Evolutionary conservation across 2,888 invertebrate genomes (phyloP).

Genomic region (Uloborus plumipes): DNA sequence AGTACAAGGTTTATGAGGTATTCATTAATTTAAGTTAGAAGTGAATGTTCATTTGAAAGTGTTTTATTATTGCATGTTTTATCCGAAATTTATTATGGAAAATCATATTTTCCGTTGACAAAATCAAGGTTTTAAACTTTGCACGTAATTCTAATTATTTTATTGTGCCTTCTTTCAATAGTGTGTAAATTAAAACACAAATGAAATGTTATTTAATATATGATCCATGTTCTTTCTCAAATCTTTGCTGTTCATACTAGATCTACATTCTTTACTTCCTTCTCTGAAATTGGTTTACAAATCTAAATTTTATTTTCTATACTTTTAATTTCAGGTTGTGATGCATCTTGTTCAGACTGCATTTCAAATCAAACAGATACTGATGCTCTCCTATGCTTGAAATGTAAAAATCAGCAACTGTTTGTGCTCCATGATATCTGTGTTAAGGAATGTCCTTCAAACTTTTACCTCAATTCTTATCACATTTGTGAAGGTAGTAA

Average conservation of each 20-base stretch:
- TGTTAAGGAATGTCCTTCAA: conserved; percentile 23
- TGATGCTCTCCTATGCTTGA: conserved; percentile 23
- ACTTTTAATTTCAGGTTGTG: conserved; percentile 32
- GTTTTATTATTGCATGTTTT: no score
- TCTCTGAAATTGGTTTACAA: no score
- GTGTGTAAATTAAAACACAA: neutral
- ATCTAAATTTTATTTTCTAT: neutral
- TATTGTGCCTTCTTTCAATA: no score
- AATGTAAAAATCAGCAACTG: conserved; percentile 39
- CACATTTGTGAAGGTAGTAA: conserved; percentile 33
- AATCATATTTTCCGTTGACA: no score
- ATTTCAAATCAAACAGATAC: conserved; percentile 15
- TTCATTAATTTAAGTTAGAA: no score
- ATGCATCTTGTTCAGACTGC: conserved; percentile 43
- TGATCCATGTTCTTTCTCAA: neutral
- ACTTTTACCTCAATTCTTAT: conserved; percentile 41
- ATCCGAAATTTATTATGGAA: no score
- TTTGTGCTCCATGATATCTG: conserved; percentile 35
- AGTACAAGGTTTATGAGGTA: no score
- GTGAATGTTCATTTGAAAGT: no score
- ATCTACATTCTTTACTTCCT: no score
- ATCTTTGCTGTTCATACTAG: no score
- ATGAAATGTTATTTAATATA: neutral
- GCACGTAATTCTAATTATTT: no score
- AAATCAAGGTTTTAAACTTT: no score